Base-by-base conservation (phyloP, 2,113 vertebrate species). In the Ornithorhynchus anatinus region DNA sequence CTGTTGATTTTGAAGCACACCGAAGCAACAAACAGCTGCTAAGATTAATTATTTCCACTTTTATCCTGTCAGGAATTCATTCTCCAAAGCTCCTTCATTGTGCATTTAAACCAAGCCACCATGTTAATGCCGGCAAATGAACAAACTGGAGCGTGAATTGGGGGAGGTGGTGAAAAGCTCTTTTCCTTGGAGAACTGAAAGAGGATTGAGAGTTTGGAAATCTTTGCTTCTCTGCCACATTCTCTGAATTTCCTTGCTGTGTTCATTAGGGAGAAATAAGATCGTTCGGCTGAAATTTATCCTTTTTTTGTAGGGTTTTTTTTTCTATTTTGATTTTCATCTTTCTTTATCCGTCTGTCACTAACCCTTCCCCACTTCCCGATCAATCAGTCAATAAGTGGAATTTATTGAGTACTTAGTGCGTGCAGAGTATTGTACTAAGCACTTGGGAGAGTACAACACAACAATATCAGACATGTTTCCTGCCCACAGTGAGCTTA, bases 1-100 rank as follows among this genome's bases (percentile, higher is more conserved):
- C 37, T 65, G 71, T 75, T 81, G 66, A 59, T 82, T 72, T 62
- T 52, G 56, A 79, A 48, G 76, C 27, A 36, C 61, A n/a, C 23
- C 71, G 59, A 74, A 63, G 59, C 38, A 59, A 45, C 74, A 72
- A 52, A 81, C 19, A 42, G 31, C 56, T 27, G 4, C 47, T 62
- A 68, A 63, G 72, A 83, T 69, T 37, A 54, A 81, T 72, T 52
- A 36, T 57, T 8, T 19, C 23, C 16, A 44, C 71, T 75, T 83
- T 50, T 58, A 16, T 69, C 77, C 56, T 69, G 45, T 48, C 32
- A 45, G 29, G 57, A 69, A 67, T 81, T 72, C 78, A 56, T 72
- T 75, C 15, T 40, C 25, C 29, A 54, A 63, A 60, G 35, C 38
- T 48, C 33, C n/a, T 45, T 29, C 13, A 6, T 17, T 58, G 15